phyloP scores from a whole-genome alignment of 2,113 vertebrate species.

The Anhinga anhinga region DNA sequence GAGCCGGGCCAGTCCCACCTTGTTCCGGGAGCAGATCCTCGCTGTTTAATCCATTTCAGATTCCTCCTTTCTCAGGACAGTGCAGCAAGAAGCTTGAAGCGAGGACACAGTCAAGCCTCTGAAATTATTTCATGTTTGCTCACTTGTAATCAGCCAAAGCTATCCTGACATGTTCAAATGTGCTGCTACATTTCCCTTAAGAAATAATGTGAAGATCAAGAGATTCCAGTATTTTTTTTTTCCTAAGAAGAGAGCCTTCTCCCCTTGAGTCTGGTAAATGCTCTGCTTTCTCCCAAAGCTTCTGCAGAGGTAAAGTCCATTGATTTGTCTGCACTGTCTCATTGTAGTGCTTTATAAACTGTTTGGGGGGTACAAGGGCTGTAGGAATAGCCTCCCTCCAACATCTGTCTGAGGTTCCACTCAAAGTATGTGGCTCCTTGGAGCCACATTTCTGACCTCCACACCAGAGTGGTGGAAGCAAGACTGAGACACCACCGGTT shows the following conservation, averaged over 20 bases:
- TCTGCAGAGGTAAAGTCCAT: not conserved
- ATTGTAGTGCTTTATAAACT: not conserved
- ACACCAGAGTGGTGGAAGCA: not conserved
- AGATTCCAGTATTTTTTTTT: not conserved
- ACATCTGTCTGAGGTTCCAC: not conserved
- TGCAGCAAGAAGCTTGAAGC: not conserved
- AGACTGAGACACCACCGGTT: not conserved
- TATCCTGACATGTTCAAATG: not conserved
- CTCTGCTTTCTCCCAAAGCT: not conserved
- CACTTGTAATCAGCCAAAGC: not conserved
- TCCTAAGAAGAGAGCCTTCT: not conserved
- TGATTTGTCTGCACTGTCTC: not conserved
- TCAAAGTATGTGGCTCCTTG: not conserved
- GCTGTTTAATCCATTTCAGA: not conserved
- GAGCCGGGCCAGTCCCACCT: not conserved
- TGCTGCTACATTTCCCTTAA: not conserved
- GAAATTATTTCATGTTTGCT: not conserved
- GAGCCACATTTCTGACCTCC: not conserved
- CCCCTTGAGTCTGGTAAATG: not conserved
- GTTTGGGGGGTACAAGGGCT: not conserved
- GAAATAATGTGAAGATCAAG: not conserved
- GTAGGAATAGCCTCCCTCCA: not conserved
- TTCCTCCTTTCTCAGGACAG: not conserved
- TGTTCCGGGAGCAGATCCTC: not conserved
- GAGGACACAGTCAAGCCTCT: not conserved